Evolutionary conservation across 2,888 invertebrate genomes (phyloP), one percentile per base, ranked within the genome.

Genomic region (Podotricha telesiphe): DNA sequence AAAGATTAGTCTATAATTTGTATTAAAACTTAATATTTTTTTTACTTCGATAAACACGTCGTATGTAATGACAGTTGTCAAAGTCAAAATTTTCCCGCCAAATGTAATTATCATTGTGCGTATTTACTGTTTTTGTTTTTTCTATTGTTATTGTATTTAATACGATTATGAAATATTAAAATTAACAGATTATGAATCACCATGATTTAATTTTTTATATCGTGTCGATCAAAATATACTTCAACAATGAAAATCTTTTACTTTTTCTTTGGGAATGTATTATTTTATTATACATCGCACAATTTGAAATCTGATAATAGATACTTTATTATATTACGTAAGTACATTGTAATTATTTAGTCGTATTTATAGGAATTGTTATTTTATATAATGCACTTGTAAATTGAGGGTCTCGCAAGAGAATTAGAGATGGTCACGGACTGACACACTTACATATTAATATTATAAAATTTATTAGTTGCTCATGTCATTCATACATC

Each of bases 401-500:
- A 58, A 58, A 45, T 45, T 8, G 22, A 45, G 45, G 22, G 59
- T 59, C 22, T 59, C 59, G 22, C 6, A 59, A 40, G 22, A 59
- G 59, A 59, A n/a, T 45, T 59, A 59, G n/a, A 22, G 20, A 20
- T 62, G 55, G 64, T 68, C 72, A 61, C 53, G 37, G 66, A 68
- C 68, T 68, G 65, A 68, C 19, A 17, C 55, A 66, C 66, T 68
- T 63, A 56, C 58, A 34, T 56, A 51, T 66, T 67, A 68, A 53
- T 72, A 37, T 5, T 65, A 71, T 67, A 58, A 13, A 70, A 71
- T 71, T 48, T 65, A 74, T 71, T 76, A 77, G 75, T 81, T 86
- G 89, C 89, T 91, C 91, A 91, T 88, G 78, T 85, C 81, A 81
- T 80, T 75, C 79, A 78, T 83, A 88, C 90, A 91, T 87, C 90